phyloP scores from a whole-genome alignment of 2,797 vertebrate species.

The Coregonus sp. region DNA sequence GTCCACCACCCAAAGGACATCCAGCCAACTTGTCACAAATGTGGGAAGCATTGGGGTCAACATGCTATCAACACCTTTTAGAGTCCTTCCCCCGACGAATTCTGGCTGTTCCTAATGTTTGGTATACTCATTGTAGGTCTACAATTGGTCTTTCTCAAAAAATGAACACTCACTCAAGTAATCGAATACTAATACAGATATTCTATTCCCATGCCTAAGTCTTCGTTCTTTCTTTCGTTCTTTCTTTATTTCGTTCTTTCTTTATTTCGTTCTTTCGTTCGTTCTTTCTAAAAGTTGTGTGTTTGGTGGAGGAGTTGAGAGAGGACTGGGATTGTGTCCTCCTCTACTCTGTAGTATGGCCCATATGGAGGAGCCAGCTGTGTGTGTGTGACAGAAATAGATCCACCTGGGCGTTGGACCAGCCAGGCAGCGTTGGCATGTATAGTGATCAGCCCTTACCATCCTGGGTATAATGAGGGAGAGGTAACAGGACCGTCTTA shows the following conservation, averaged over 20 bases:
- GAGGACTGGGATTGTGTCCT: not conserved
- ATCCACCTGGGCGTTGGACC: not conserved
- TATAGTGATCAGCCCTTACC: not conserved
- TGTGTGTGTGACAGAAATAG: conserved; percentile 8
- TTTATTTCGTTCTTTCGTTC: no score
- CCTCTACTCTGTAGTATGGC: not conserved
- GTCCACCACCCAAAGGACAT: no score
- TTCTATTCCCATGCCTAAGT: not conserved
- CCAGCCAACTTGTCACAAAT: no score
- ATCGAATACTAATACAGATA: no score
- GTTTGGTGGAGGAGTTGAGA: not conserved
- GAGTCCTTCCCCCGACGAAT: no score
- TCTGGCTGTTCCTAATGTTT: no score
- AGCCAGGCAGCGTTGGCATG: not conserved
- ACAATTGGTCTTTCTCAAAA: no score
- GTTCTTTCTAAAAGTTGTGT: not conserved
- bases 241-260: no score
- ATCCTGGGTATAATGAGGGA: not conserved
- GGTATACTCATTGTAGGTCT: no score
- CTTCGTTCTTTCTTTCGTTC: no score
- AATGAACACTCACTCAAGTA: no score
- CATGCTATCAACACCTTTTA: no score
- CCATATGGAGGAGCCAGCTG: not conserved
- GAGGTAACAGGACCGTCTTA: not conserved
- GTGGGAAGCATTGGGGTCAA: not conserved